These are phyloP conservation scores for Hesperophylax magnus DNA, from an alignment of 1,140 invertebrate genomes.

Conservation along the genomic window DNA sequence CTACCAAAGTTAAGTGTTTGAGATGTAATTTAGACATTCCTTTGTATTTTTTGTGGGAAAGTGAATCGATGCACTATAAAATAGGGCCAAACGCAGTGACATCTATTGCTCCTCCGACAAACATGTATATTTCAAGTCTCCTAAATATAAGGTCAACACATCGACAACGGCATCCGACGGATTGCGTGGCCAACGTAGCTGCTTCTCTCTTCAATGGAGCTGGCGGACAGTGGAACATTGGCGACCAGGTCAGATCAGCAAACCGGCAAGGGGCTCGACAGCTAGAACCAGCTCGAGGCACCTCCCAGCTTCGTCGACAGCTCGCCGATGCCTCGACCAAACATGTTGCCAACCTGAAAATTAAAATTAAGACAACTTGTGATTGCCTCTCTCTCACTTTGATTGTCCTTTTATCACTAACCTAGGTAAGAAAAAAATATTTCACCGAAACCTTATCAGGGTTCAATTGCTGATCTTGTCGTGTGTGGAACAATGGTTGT, in stretches of 20 bases:
- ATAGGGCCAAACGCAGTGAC: not conserved
- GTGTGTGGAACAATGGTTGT: too few species aligned
- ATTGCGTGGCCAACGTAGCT: not conserved
- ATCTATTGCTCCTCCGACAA: slow-evolving; percentile 6
- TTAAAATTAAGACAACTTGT: too few species aligned
- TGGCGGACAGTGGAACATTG: not conserved
- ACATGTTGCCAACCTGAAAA: slow-evolving; percentile 80
- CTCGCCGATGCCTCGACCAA: slow-evolving; percentile 87
- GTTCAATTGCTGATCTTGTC: too few species aligned
- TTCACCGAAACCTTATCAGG: not conserved
- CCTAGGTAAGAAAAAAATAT: not conserved
- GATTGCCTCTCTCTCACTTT: too few species aligned
- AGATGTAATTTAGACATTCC: too few species aligned
- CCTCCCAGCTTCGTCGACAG: slow-evolving; percentile 85
- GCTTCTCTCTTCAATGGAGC: not conserved
- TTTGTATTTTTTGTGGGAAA: not conserved
- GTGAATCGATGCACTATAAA: not conserved
- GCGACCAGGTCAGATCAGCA: not conserved
- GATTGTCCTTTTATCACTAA: too few species aligned
- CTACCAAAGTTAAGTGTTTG: too few species aligned
- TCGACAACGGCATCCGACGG: not conserved
- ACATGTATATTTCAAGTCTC: slow-evolving; percentile 23
- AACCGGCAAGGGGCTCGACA: slow-evolving; percentile 9
- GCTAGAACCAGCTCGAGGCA: slow-evolving; percentile 77
- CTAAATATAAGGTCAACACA: slow-evolving; percentile 19